phyloP scores from a whole-genome alignment of 2,888 invertebrate genomes.

The Conistra vaccinii region DNA sequence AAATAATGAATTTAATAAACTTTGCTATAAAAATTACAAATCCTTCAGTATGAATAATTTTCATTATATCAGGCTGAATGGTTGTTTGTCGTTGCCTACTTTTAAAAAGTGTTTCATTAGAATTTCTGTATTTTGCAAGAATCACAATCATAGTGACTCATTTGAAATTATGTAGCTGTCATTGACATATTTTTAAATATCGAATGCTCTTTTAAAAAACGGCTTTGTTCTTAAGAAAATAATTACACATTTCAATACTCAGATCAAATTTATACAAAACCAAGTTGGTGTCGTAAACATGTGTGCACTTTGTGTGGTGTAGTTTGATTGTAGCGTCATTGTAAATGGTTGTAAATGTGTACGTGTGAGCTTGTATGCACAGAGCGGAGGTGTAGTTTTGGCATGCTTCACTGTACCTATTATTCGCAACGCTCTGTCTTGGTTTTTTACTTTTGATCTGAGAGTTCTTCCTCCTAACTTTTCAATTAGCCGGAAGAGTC shows the following conservation, averaged over 20 bases:
- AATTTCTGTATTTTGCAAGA: slow-evolving; percentile 7
- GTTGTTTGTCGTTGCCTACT: slow-evolving; percentile 29
- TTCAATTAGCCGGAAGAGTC: background rate
- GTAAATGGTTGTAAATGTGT: too few relatives aligned
- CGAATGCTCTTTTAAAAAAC: background rate
- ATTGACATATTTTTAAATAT: background rate
- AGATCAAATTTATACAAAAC: too few relatives aligned
- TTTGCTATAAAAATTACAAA: slow-evolving; percentile 24
- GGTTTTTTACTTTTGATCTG: too few relatives aligned
- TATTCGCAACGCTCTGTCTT: too few relatives aligned
- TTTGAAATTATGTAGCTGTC: slow-evolving; percentile 5
- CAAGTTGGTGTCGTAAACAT: too few relatives aligned
- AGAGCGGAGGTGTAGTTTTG: too few relatives aligned
- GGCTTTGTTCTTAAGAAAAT: background rate
- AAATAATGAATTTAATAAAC: slow-evolving; percentile 40
- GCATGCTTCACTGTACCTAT: too few relatives aligned
- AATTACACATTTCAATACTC: too few relatives aligned
- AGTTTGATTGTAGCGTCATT: too few relatives aligned
- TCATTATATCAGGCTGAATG: slow-evolving; percentile 24
- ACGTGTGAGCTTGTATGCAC: too few relatives aligned
- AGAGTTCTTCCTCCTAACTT: too few relatives aligned
- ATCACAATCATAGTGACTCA: background rate
- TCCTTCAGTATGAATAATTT: slow-evolving; percentile 22
- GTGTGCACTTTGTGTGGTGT: too few relatives aligned
- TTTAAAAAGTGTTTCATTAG: slow-evolving; percentile 21